A percentile compares a stretch with the other conserved stretches of the same genome.
These are phyloP conservation scores for Doryteuthis pealeii DNA, from an alignment of 1,140 invertebrate species.

Conservation along the genomic window DNA sequence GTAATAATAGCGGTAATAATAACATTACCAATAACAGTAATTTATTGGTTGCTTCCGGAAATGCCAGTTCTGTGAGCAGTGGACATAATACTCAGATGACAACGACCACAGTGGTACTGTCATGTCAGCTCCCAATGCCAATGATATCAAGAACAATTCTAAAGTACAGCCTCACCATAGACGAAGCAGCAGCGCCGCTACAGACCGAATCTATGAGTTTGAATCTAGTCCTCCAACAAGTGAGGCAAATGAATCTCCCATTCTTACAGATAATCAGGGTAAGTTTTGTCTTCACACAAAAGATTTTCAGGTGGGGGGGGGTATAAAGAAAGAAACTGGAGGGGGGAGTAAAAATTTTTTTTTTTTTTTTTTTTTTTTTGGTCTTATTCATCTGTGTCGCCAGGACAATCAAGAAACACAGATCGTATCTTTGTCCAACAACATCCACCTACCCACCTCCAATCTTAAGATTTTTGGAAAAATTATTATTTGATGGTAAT, in stretches of 20 bases:
- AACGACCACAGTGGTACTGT: background rate
- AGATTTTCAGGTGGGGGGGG: no score
- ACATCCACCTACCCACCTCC: no score
- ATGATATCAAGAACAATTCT: background rate
- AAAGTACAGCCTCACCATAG: no score
- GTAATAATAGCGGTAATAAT: background rate
- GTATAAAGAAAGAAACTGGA: no score
- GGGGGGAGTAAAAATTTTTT: background rate
- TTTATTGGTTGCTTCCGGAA: background rate
- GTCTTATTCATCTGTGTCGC: background rate
- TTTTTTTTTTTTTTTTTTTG: background rate
- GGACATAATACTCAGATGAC: background rate
- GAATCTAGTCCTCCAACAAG: conserved; percentile 1
- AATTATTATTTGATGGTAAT: no score
- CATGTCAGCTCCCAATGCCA: background rate
- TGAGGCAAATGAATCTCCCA: background rate
- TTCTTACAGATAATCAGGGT: background rate
- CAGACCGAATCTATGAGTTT: conserved; percentile 2
- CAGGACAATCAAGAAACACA: no score
- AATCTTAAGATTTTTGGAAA: no score
- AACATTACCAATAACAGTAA: background rate
- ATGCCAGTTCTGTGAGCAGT: background rate
- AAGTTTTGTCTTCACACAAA: background rate
- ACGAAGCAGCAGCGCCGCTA: background rate
- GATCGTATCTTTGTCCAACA: no score